phyloP scores from a whole-genome alignment of 1,140 invertebrate genomes.

The Rhizoglyphus robini region DNA sequence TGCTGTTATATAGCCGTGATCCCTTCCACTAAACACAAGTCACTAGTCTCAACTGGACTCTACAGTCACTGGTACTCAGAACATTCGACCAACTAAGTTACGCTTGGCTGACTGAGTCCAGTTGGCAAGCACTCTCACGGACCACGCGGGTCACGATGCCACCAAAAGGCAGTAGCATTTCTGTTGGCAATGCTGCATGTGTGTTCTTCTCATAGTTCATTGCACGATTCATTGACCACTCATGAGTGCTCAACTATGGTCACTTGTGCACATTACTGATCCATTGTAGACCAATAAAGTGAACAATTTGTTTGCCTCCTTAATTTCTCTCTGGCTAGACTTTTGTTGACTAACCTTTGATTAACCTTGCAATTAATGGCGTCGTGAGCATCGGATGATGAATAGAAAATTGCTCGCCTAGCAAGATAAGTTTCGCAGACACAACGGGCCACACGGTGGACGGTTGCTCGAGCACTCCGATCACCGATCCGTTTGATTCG shows the following conservation, averaged over 20 bases:
- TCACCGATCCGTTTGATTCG: background rate
- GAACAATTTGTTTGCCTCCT: no score
- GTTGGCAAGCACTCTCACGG: background rate
- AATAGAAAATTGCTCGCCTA: background rate
- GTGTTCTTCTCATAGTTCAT: background rate
- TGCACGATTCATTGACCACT: background rate
- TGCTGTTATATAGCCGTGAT: background rate
- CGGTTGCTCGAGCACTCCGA: background rate
- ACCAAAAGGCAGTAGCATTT: background rate
- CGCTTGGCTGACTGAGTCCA: background rate
- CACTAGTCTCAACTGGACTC: no score
- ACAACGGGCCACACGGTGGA: background rate
- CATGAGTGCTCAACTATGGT: background rate
- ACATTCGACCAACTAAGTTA: no score
- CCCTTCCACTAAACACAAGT: background rate
- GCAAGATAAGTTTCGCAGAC: background rate
- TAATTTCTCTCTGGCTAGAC: background rate
- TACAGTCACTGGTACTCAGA: no score
- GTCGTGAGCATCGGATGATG: background rate
- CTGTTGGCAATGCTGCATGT: background rate
- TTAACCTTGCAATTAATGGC: no score
- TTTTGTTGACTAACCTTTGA: background rate
- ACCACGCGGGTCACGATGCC: background rate
- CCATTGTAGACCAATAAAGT: background rate
- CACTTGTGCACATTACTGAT: background rate